phyloP scores from a whole-genome alignment of 2,113 vertebrate species.

The Turnix velox region DNA sequence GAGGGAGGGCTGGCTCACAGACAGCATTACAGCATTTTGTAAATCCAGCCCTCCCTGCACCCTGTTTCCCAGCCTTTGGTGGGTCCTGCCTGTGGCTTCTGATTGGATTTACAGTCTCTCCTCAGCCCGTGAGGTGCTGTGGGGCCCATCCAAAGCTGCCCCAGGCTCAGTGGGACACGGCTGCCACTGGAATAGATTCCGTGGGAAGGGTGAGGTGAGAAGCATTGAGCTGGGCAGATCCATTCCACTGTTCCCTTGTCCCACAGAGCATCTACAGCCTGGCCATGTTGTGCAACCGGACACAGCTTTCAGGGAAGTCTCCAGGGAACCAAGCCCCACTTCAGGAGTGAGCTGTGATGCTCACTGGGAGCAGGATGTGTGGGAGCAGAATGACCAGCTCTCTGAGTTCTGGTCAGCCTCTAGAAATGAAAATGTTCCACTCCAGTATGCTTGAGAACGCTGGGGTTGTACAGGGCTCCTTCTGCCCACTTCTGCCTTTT shows the following conservation, averaged over 20 bases:
- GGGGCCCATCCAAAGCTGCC: not conserved
- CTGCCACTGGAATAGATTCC: not conserved
- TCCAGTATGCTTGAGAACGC: fast-evolving
- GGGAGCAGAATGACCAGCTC: too few relatives aligned
- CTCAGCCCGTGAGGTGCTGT: fast-evolving
- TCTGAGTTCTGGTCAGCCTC: not conserved
- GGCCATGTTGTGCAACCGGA: fast-evolving
- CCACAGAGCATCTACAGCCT: not conserved
- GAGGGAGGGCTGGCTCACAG: constrained; percentile 66
- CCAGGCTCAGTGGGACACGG: fast-evolving
- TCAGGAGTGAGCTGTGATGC: not conserved
- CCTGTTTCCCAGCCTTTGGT: constrained; percentile 51
- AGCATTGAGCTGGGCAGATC: not conserved
- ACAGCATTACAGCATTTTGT: constrained; percentile 48
- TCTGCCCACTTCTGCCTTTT: not conserved
- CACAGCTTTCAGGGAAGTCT: not conserved
- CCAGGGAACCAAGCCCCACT: fast-evolving
- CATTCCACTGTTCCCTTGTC: not conserved
- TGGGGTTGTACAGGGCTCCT: not conserved
- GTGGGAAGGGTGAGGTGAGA: not conserved
- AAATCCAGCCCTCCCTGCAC: constrained; percentile 43
- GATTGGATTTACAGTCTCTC: constrained; percentile 40
- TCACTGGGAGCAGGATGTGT: not conserved
- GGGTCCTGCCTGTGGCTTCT: constrained; percentile 59
- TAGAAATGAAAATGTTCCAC: not conserved